Evolutionary conservation across 2,113 vertebrate species (phyloP).

Genomic region (Cavia porcellus): DNA sequence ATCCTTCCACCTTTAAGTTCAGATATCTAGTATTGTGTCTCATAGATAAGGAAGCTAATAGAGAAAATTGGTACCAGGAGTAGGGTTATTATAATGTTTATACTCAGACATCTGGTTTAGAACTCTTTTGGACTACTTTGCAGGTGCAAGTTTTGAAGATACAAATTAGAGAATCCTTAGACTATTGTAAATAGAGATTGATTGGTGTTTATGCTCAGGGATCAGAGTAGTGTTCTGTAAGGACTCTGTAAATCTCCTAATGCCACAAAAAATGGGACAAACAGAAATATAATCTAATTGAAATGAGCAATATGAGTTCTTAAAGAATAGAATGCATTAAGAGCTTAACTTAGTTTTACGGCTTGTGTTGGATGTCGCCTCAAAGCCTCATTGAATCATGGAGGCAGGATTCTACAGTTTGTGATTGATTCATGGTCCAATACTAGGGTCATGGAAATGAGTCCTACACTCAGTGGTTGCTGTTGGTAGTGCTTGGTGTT

Average conservation of each 20-base stretch:
- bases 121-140: background rate
- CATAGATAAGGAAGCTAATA: background rate
- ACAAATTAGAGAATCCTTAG: background rate
- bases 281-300: background rate
- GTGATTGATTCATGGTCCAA: no score
- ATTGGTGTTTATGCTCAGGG: background rate
- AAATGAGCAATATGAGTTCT: background rate
- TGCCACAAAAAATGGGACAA: slow-evolving; percentile 20
- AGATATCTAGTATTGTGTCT: background rate
- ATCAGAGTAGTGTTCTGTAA: background rate
- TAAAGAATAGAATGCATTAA: background rate
- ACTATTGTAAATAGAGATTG: background rate
- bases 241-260: background rate
- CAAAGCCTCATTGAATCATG: no score
- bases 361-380: no score
- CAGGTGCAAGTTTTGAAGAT: background rate
- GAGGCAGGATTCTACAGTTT: no score
- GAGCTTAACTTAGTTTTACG: background rate
- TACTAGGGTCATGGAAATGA: no score
- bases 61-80: background rate
- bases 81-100: background rate
- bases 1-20: background rate
- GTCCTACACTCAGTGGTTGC: no score
- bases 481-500: no score
- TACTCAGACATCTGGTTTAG: background rate